Evolutionary conservation across 2,888 invertebrate genomes (phyloP).

Genomic region (Platynereis dumerilii): DNA sequence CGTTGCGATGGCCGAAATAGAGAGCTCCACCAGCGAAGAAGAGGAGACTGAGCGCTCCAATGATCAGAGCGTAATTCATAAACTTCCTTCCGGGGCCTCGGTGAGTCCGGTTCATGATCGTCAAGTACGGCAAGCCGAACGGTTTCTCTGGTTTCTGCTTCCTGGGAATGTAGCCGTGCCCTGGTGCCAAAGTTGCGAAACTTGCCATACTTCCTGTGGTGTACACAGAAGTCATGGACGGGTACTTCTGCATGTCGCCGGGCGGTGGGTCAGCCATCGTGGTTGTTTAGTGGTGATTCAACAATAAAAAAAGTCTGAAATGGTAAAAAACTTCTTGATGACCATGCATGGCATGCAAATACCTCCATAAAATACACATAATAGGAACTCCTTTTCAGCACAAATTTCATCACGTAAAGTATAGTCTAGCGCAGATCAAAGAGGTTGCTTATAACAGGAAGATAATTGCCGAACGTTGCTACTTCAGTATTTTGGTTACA

Average conservation of each 20-base stretch:
- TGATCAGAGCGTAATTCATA: constrained; percentile 31
- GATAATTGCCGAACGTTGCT: no score
- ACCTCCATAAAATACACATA: no score
- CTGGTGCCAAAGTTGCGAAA: constrained; percentile 30
- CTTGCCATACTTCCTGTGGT: constrained; percentile 22
- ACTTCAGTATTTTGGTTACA: no score
- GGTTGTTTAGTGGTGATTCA: neutral
- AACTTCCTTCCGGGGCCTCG: constrained; percentile 35
- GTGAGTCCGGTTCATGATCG: constrained; percentile 37
- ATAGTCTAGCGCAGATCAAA: no score
- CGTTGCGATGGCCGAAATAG: constrained; percentile 35
- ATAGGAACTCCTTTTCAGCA: no score
- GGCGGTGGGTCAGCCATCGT: constrained; percentile 9
- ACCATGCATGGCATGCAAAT: no score
- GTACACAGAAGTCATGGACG: constrained; percentile 33
- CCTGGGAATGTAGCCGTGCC: constrained; percentile 36
- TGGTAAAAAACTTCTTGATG: no score
- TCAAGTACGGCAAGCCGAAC: constrained; percentile 34
- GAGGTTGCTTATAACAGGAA: no score
- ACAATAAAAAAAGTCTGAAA: no score
- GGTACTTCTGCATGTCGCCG: constrained; percentile 26
- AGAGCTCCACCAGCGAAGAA: constrained; percentile 30
- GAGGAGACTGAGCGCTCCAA: constrained; percentile 25
- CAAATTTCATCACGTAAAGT: no score
- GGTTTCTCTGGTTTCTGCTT: constrained; percentile 36